Percentiles rank a stretch among this genome's conserved stretches.
These are phyloP conservation scores for Asobara japonica DNA, from an alignment of 1,140 invertebrate genomes.

Conservation along the genomic window DNA sequence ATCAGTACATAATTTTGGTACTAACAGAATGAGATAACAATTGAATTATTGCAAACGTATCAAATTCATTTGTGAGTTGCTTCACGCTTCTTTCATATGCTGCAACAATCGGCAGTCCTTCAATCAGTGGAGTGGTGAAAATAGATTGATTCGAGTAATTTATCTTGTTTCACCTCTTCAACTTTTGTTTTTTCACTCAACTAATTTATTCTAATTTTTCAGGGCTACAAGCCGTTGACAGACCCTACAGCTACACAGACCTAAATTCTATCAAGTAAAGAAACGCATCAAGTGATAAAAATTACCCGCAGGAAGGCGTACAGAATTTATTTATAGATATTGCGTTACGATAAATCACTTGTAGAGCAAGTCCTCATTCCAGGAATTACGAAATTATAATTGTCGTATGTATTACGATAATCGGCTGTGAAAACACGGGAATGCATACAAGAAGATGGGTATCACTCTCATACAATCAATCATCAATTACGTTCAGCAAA, in stretches of 20 bases:
- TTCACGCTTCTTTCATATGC: conserved; percentile 26
- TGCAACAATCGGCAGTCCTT: conserved; percentile 3
- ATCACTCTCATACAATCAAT: not conserved
- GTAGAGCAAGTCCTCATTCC: conserved; percentile 4
- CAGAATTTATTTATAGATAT: not conserved
- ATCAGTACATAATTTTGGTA: no score
- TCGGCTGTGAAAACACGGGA: not conserved
- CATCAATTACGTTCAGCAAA: no score
- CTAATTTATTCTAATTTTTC: conserved; percentile 43
- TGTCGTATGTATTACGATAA: conserved; percentile 1
- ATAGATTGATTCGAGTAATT: not conserved
- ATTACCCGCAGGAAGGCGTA: not conserved
- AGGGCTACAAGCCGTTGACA: conserved; percentile 36
- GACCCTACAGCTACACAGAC: conserved; percentile 22
- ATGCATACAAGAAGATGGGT: not conserved
- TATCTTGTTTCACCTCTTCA: not conserved
- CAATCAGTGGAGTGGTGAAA: not conserved
- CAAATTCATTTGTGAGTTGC: no score
- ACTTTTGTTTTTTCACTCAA: conserved; percentile 30
- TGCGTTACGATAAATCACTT: not conserved
- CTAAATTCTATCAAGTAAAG: conserved; percentile 37
- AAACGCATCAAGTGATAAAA: not conserved
- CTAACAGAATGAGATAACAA: no score
- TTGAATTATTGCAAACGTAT: no score
- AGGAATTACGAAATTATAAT: not conserved